These are phyloP conservation scores for Cephus cinctus DNA, from an alignment of 1,140 invertebrate genomes.

Conservation along the genomic window DNA sequence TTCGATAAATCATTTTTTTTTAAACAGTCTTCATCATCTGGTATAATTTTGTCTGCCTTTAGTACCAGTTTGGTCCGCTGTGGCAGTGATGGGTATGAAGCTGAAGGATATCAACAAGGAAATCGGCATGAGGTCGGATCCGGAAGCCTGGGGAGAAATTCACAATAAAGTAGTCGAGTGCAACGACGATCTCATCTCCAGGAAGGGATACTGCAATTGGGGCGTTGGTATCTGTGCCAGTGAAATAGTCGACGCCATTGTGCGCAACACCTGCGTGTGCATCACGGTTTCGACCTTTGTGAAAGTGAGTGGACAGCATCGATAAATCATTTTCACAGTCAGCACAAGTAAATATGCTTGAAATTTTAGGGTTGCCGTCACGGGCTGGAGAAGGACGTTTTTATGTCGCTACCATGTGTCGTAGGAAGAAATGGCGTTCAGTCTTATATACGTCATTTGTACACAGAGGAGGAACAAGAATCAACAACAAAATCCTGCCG, in stretches of 20 bases:
- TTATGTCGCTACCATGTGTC: constrained; percentile 62
- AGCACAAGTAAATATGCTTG: too few species aligned
- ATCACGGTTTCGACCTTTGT: constrained; percentile 60
- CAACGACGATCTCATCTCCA: constrained; percentile 54
- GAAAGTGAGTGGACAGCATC: constrained; percentile 45
- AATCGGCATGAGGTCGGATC: constrained; percentile 53
- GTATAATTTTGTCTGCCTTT: constrained; percentile 1
- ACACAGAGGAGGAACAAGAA: constrained; percentile 57
- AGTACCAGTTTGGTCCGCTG: constrained; percentile 66
- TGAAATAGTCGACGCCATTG: constrained; percentile 56
- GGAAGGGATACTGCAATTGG: constrained; percentile 60
- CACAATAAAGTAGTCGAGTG: constrained; percentile 60
- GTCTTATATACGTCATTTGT: constrained; percentile 58
- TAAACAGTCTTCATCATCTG: constrained; percentile 12
- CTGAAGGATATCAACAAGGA: constrained; percentile 58
- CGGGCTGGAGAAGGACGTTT: constrained; percentile 62
- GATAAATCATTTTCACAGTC: too few species aligned
- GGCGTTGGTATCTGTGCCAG: constrained; percentile 57
- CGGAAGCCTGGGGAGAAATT: constrained; percentile 59
- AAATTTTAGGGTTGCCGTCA: constrained; percentile 52
- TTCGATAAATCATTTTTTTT: constrained; percentile 8
- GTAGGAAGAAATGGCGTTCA: constrained; percentile 61
- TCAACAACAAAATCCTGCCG: constrained; percentile 53
- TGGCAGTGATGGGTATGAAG: constrained; percentile 62
- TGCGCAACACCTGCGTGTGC: constrained; percentile 59